These are phyloP conservation scores for Meiosimyza decipiens DNA, from an alignment of 2,888 invertebrate genomes.

Conservation along the genomic window DNA sequence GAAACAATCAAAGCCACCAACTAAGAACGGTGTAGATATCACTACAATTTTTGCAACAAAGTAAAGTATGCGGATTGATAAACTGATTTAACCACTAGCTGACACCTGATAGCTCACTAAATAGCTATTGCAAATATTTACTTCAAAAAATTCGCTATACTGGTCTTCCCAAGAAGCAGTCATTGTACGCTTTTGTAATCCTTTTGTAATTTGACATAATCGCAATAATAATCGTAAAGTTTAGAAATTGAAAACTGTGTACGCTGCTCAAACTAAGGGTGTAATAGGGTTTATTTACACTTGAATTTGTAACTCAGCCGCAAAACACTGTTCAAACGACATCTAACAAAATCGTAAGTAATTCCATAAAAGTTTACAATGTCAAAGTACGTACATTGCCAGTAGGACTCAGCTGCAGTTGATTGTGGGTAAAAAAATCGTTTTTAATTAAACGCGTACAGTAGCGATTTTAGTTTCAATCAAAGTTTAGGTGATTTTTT, in stretches of 20 bases:
- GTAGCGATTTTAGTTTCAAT: conserved; percentile 34
- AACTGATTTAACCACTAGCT: conserved; percentile 19
- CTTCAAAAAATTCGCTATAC: neutral
- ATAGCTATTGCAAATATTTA: neutral
- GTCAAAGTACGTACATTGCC: conserved; percentile 3
- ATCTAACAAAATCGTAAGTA: neutral
- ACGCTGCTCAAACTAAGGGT: neutral
- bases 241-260: conserved; percentile 17
- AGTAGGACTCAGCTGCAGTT: conserved; percentile 45
- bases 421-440: conserved; percentile 41
- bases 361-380: conserved; percentile 33
- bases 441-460: conserved; percentile 47
- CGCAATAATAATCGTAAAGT: conserved; percentile 42
- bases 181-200: neutral
- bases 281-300: conserved; percentile 26
- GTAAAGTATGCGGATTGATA: neutral
- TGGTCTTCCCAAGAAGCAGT: too few species aligned
- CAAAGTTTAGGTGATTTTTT: conserved; percentile 23
- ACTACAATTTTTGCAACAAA: too few species aligned
- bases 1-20: too few species aligned
- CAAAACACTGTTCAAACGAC: neutral
- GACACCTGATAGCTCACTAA: conserved; percentile 16
- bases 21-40: too few species aligned
- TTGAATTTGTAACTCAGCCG: conserved; percentile 17
- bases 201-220: conserved; percentile 41